phyloP scores from a whole-genome alignment of 2,113 vertebrate genomes.

The Cichladusa arquata region DNA sequence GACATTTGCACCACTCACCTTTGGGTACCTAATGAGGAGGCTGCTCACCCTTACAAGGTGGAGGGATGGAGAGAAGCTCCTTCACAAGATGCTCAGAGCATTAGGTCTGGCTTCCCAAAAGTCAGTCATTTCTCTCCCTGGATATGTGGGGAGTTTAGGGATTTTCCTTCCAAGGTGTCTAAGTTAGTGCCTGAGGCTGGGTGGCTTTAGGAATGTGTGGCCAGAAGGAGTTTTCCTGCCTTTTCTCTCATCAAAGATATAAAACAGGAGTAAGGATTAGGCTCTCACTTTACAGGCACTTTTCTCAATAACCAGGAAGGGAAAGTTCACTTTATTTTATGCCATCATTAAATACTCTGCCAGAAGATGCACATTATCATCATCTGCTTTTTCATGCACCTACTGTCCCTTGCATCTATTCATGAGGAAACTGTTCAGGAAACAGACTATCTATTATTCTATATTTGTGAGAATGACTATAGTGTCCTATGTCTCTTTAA shows the following conservation, averaged over 20 bases:
- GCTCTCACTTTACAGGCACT: background rate
- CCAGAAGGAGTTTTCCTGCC: background rate
- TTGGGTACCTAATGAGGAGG: background rate
- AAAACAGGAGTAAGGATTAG: background rate
- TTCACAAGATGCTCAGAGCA: background rate
- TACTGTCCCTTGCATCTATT: background rate
- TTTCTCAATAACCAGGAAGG: background rate
- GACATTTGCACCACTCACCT: background rate
- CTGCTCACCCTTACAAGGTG: background rate
- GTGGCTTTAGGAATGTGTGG: background rate
- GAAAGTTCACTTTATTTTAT: background rate
- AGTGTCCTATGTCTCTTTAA: slow-evolving; percentile 22
- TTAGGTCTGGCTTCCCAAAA: background rate
- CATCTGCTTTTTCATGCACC: background rate
- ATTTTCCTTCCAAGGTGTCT: background rate
- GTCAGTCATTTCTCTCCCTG: background rate
- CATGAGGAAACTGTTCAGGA: background rate
- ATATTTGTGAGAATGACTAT: background rate
- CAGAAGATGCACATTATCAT: background rate
- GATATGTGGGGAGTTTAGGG: background rate
- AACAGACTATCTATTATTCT: background rate
- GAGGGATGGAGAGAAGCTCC: background rate
- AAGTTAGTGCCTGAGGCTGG: background rate
- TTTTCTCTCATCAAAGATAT: background rate
- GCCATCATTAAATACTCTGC: background rate